Conservation (phyloP, 2,797 vertebrate species). For the Mycteria americana region DNA sequence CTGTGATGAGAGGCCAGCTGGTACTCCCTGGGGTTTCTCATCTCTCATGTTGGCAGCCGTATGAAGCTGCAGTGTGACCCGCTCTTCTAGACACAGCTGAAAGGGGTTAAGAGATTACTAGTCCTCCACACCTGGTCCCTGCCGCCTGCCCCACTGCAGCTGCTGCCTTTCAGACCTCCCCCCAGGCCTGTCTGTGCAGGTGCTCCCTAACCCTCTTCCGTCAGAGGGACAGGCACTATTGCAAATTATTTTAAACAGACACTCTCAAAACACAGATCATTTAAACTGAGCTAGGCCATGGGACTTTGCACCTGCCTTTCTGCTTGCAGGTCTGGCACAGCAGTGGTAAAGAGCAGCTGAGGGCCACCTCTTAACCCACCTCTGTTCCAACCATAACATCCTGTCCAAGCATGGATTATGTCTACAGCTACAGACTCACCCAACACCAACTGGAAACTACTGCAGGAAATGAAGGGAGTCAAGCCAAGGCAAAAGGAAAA, state of each 20-base stretch:
- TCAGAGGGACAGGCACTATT: not conserved
- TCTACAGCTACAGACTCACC: not conserved
- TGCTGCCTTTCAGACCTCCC: not conserved
- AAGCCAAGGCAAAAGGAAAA: not conserved
- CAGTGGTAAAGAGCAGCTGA: not conserved
- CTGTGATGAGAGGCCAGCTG: not conserved
- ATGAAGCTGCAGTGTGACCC: not conserved
- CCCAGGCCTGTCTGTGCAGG: not conserved
- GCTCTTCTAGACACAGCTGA: not conserved
- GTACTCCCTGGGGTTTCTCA: not conserved
- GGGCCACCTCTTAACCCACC: not conserved
- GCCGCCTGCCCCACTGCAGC: rapidly evolving
- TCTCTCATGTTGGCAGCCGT: not conserved
- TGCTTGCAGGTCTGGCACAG: not conserved
- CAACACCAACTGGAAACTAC: not conserved
- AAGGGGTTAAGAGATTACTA: not conserved
- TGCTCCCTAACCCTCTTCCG: not conserved
- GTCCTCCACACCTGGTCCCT: not conserved
- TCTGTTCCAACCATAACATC: not conserved
- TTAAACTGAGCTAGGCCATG: not conserved
- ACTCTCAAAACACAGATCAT: not conserved
- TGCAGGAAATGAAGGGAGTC: not conserved
- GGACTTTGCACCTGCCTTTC: not conserved
- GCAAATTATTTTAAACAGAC: not conserved
- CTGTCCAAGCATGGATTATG: rapidly evolving